phyloP scores from a whole-genome alignment of 2,888 invertebrate species.

The Rhingia campestris region DNA sequence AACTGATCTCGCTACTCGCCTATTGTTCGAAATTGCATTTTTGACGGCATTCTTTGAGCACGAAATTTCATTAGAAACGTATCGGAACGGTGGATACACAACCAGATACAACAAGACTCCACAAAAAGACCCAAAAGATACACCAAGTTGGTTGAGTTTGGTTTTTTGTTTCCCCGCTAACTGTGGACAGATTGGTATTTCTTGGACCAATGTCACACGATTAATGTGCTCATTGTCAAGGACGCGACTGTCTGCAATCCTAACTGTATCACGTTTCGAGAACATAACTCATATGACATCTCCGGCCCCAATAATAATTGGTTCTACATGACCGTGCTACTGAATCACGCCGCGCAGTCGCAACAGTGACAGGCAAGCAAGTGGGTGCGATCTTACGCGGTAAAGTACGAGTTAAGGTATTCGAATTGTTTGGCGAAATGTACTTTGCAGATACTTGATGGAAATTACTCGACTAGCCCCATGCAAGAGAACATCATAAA shows the following conservation, averaged over 20 bases:
- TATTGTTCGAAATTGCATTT: slow-evolving; percentile 73
- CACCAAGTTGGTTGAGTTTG: slow-evolving; percentile 34
- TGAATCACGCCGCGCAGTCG: slow-evolving; percentile 57
- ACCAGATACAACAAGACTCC: slow-evolving; percentile 20
- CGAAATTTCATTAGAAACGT: slow-evolving; percentile 72
- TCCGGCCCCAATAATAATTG: slow-evolving; percentile 59
- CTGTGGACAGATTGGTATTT: slow-evolving; percentile 67
- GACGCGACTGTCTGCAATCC: slow-evolving; percentile 30
- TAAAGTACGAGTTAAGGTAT: slow-evolving; percentile 22
- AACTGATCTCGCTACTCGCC: slow-evolving; percentile 75
- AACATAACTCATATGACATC: slow-evolving; percentile 68
- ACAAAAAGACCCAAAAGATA: slow-evolving; percentile 15
- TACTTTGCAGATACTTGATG: neutral
- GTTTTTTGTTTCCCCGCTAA: slow-evolving; percentile 2
- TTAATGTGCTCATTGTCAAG: slow-evolving; percentile 73
- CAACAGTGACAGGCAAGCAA: neutral
- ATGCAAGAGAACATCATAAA: slow-evolving; percentile 61
- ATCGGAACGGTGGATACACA: slow-evolving; percentile 21
- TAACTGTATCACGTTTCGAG: slow-evolving; percentile 66
- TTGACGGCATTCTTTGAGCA: slow-evolving; percentile 74
- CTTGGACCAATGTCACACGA: slow-evolving; percentile 50
- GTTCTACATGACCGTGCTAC: slow-evolving; percentile 67
- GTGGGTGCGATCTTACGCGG: slow-evolving; percentile 63
- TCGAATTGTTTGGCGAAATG: too few species aligned
- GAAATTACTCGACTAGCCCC: slow-evolving; percentile 35